Evolutionary conservation across 2,113 vertebrate species (phyloP).

Genomic region (Rhagologus leucostigma): DNA sequence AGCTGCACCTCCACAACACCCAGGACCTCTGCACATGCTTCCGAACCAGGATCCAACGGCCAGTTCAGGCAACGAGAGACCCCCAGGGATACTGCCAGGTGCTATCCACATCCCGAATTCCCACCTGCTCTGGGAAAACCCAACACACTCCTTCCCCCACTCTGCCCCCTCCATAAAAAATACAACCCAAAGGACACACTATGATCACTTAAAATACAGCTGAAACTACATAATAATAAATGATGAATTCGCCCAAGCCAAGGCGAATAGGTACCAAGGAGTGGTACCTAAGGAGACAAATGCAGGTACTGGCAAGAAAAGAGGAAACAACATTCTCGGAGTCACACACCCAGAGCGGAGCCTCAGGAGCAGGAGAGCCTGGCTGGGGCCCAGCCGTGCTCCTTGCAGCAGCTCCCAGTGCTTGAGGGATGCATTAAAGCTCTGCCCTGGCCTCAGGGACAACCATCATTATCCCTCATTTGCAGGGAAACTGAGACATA

Average conservation of each 20-base stretch:
- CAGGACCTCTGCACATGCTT: fast-evolving
- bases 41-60: not conserved
- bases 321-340: not conserved
- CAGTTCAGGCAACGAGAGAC: not conserved
- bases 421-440: not conserved
- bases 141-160: not conserved
- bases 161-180: not conserved
- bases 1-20: not conserved
- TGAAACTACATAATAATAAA: not conserved
- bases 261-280: no score
- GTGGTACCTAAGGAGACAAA: not conserved
- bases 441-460: not conserved
- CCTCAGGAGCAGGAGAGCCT: not conserved
- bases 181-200: not conserved
- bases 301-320: not conserved
- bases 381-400: not conserved
- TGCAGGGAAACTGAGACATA: not conserved
- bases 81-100: not conserved
- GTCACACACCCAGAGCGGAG: not conserved
- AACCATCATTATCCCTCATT: not conserved
- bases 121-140: not conserved
- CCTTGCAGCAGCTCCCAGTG: not conserved
- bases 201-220: not conserved
- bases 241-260: not conserved
- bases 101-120: not conserved